Evolutionary conservation across 2,888 invertebrate species (phyloP).

Genomic region (Agrochola circellaris): DNA sequence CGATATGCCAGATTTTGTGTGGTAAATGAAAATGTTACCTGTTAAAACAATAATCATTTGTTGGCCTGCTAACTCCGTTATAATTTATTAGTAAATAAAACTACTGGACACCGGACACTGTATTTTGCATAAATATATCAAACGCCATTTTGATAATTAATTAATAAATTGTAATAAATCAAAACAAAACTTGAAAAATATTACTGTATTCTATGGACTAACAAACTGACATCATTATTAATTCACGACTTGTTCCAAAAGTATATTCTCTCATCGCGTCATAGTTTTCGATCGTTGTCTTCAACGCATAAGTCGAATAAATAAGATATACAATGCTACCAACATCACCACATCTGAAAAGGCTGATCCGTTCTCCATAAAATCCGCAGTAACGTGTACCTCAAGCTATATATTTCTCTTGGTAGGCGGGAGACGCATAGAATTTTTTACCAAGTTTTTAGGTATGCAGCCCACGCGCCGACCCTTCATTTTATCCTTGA

Average conservation of each 20-base stretch:
- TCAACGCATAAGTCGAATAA: constrained; percentile 24
- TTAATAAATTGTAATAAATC: neutral
- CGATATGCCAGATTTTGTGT: neutral
- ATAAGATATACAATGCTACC: neutral
- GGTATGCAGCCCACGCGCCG: constrained; percentile 81
- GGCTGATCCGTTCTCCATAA: constrained; percentile 34
- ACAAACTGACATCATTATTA: neutral
- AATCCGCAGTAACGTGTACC: constrained; percentile 47
- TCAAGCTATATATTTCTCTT: constrained; percentile 54
- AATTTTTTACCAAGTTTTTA: constrained; percentile 82
- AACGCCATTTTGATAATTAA: neutral
- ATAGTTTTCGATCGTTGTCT: neutral
- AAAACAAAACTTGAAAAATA: neutral
- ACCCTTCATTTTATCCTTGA: constrained; percentile 76
- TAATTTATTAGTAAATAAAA: neutral
- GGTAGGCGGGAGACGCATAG: constrained; percentile 71
- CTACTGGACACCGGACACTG: neutral
- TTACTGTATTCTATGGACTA: neutral
- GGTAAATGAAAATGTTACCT: constrained; percentile 3
- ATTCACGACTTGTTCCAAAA: neutral
- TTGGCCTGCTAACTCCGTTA: neutral
- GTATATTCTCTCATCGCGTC: neutral
- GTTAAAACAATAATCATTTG: neutral
- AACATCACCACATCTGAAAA: constrained; percentile 7
- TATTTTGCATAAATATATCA: neutral